Conservation (phyloP, 2,888 invertebrate genomes). For the Hypomecis atomaria region DNA sequence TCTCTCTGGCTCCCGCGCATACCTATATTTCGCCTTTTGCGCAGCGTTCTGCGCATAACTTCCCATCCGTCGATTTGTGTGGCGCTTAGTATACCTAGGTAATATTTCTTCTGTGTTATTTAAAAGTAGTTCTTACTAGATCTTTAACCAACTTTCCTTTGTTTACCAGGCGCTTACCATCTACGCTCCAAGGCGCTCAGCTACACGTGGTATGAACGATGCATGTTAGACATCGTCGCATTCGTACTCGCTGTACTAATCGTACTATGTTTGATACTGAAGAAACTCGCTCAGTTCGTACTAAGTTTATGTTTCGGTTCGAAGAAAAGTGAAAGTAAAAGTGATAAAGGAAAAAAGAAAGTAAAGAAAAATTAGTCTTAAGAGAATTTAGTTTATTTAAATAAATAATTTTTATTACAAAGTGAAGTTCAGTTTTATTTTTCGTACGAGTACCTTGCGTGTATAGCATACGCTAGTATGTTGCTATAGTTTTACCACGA, state of each 20-base stretch:
- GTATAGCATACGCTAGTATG: too few relatives aligned
- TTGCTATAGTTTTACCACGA: too few relatives aligned
- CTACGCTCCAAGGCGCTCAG: slow-evolving; percentile 53
- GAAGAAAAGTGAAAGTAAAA: slow-evolving; percentile 4
- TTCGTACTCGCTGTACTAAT: slow-evolving; percentile 40
- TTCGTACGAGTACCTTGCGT: too few relatives aligned
- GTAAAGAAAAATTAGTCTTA: slow-evolving; percentile 25
- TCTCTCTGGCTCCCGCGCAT: too few relatives aligned
- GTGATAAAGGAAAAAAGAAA: slow-evolving; percentile 27
- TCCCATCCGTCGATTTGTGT: too few relatives aligned
- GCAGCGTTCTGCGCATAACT: too few relatives aligned
- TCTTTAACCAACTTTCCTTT: neutral
- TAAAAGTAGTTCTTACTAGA: too few relatives aligned
- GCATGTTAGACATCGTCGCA: slow-evolving; percentile 57
- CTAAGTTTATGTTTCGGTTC: slow-evolving; percentile 5
- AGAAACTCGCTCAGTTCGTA: slow-evolving; percentile 19
- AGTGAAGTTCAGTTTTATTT: too few relatives aligned
- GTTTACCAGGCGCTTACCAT: slow-evolving; percentile 56
- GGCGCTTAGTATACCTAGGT: too few relatives aligned
- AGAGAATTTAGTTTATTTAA: neutral
- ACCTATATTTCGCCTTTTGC: too few relatives aligned
- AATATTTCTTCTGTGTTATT: too few relatives aligned
- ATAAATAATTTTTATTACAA: neutral
- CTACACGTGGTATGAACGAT: slow-evolving; percentile 60
- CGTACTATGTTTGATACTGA: slow-evolving; percentile 36